These are phyloP conservation scores for Ispidina picta DNA, from an alignment of 2,797 vertebrate genomes.

Conservation along the genomic window DNA sequence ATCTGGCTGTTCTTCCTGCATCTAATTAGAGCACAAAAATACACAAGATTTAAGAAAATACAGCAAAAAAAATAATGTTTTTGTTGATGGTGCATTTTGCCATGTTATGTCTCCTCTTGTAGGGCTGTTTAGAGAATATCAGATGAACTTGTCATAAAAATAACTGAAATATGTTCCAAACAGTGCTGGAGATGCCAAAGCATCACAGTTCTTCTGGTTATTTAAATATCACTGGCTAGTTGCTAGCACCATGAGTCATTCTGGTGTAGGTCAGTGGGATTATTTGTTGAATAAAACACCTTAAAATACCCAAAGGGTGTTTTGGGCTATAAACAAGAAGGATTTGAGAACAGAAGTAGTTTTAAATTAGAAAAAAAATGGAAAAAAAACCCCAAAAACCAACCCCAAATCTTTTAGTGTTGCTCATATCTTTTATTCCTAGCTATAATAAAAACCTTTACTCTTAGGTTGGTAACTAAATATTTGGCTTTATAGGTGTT, in stretches of 20 bases:
- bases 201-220: not conserved
- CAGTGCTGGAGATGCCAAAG: not conserved
- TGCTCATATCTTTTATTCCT: not conserved
- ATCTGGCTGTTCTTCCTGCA: not conserved
- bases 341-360: not conserved
- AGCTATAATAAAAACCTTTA: not conserved
- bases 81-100: not conserved
- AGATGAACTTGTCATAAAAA: slow-evolving; percentile 5
- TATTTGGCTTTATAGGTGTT: slow-evolving; percentile 3
- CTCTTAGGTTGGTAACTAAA: not conserved
- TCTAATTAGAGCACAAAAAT: not conserved
- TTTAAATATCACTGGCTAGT: not conserved
- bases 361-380: not conserved
- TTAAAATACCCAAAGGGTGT: not conserved
- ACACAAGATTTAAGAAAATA: not conserved
- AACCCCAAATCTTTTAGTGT: not conserved
- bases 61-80: not conserved
- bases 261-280: not conserved
- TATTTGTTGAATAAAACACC: not conserved
- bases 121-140: not conserved
- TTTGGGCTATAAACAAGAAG: not conserved
- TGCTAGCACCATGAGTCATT: not conserved
- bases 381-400: not conserved
- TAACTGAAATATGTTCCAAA: not conserved
- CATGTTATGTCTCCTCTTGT: not conserved